phyloP scores from a whole-genome alignment of 2,113 vertebrate genomes.

The Australoheros scitulus region DNA sequence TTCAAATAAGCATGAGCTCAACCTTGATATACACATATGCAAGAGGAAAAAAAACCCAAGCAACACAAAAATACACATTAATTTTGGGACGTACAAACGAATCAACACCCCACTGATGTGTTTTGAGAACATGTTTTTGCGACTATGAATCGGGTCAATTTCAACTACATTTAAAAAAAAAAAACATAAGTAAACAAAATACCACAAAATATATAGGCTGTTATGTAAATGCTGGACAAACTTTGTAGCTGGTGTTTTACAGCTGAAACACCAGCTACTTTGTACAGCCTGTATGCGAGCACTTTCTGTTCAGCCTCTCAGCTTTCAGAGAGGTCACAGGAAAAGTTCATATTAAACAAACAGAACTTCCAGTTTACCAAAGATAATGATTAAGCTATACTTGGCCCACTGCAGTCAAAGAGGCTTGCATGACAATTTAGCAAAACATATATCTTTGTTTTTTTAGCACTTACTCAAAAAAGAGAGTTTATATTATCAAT shows the following conservation, averaged over 20 bases:
- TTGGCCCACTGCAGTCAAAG: not conserved
- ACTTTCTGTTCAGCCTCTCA: not conserved
- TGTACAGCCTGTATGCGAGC: not conserved
- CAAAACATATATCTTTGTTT: not conserved
- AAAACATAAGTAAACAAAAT: not conserved
- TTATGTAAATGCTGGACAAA: not conserved
- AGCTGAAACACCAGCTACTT: not conserved
- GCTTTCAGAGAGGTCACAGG: not conserved
- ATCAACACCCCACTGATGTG: not conserved
- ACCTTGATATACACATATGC: constrained; percentile 4
- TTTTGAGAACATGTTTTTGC: not conserved
- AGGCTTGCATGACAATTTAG: not conserved
- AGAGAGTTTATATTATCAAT: not conserved
- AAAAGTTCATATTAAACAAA: constrained; percentile 51
- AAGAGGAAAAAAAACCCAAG: not conserved
- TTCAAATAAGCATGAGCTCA: constrained; percentile 25
- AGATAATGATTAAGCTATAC: constrained; percentile 10
- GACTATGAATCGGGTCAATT: not conserved
- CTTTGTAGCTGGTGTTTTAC: not conserved
- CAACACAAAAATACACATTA: not conserved
- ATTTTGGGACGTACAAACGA: constrained; percentile 7
- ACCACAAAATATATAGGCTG: not conserved
- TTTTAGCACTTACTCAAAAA: not conserved
- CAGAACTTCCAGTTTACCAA: constrained; percentile 20
- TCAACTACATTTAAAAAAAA: not conserved